Evolutionary conservation across 1,140 invertebrate species (phyloP), one percentile per base, ranked within the genome.

Genomic region (Pectinophora gossypiella): DNA sequence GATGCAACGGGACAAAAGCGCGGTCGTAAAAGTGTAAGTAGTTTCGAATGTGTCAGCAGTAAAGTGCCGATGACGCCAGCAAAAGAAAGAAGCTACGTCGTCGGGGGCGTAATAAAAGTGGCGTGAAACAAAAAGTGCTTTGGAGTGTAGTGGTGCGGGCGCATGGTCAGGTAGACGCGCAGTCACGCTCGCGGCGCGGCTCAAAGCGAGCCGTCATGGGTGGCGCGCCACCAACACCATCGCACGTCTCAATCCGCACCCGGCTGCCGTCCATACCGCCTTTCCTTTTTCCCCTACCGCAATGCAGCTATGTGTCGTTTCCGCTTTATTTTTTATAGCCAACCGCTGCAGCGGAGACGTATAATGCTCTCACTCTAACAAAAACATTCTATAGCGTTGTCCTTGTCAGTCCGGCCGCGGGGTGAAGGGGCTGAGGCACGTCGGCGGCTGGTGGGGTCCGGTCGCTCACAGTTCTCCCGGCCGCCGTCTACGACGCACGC

Each of bases 151-250:
- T 57, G 60, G 56, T 55, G 64, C 68, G 74, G 61, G 72, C 51
- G 42, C 19, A 44, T 15, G 64, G 68, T 56, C 79, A 79, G 76
- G 72, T 72, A 82, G 72, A 72, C 74, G 63, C 71, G 75, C 56
- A 81, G 85, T 86, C 84, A 84, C 86, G 88, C 85, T 88, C 88
- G 88, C 86, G 89, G 89, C 90, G 90, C 89, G 83, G 85, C 88
- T 90, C 90, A 90, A 90, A 91, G 91, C 89, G 88, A 81, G 87
- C 89, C 90, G 89, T 90, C 90, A 91, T 91, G 91, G 90, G 90
- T 91, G 90, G 90, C 90, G 88, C 88, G 89, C 90, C 72, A 78
- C 73, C 81, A 76, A 78, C 83, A 81, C 79, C 85, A 83, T 82
- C 74, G 70, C 78, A 81, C 84, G 75, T 82, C 76, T 79, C 76